A percentile compares a stretch with the other conserved stretches of the same genome.
Conservation (phyloP, 2,113 vertebrate genomes). For the Gallinago media region DNA sequence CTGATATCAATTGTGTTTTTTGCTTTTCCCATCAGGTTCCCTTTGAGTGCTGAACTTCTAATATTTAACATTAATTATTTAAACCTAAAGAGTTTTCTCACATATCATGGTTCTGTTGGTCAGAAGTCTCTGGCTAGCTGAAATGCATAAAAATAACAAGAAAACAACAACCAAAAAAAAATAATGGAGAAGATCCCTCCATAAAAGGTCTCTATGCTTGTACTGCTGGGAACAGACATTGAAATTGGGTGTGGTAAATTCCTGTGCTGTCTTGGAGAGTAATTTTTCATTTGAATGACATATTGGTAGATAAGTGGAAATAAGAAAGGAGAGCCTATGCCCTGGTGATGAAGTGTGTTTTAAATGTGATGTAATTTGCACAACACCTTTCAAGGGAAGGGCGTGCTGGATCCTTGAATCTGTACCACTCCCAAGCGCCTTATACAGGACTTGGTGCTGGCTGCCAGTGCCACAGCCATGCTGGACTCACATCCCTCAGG, state of each 20-base stretch:
- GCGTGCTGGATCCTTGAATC: not conserved
- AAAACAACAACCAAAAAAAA: not conserved
- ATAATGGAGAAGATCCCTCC: not conserved
- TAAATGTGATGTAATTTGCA: not conserved
- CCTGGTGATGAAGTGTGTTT: not conserved
- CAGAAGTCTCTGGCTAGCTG: not conserved
- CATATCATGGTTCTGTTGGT: not conserved
- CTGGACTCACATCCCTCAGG: accelerated
- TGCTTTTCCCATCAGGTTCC: not conserved
- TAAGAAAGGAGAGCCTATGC: not conserved
- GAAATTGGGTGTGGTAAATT: not conserved
- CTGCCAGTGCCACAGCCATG: not conserved
- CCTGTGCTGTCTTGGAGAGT: not conserved
- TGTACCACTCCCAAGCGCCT: not conserved
- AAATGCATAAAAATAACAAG: not conserved
- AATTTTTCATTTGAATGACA: not conserved
- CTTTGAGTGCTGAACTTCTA: not conserved
- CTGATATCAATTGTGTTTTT: not conserved
- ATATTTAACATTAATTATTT: constrained; percentile 7
- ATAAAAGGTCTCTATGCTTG: not conserved
- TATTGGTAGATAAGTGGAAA: not conserved
- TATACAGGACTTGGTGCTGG: accelerated
- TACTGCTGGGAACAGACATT: not conserved
- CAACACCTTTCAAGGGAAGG: not conserved
- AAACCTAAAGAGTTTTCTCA: not conserved